Evolutionary conservation across 2,888 invertebrate genomes (phyloP), one percentile per base, ranked within the genome.

Genomic region (Nebria salina): DNA sequence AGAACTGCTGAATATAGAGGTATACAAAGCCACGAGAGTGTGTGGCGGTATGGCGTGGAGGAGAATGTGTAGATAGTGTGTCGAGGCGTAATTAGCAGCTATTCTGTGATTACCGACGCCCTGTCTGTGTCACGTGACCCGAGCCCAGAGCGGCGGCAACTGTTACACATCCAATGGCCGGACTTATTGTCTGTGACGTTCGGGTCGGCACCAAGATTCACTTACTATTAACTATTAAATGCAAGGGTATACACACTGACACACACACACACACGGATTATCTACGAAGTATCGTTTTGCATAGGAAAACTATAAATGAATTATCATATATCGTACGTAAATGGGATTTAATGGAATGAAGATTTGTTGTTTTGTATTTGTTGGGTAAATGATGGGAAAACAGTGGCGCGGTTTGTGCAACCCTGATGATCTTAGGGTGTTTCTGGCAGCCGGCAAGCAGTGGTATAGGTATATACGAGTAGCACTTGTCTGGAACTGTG

Each of bases 141-240:
- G 86, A 85, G 82, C 54, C 54, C 54, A 54, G 2, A 54, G 54
- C 54, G 54, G 54, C 82, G 75, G 84, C 76, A 86, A 85, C 85
- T 85, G 85, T 87, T 85, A 85, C 85, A 85, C 85, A 85, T 84
- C 84, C 85, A 85, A 85, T 86, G 86, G 85, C 85, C 83, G 84
- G 84, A 85, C 85, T 86, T 86, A 87, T 87, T 86, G 87, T 85
- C 86, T 85, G 84, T 86, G 86, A 87, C 87, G 85, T 84, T 83
- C 84, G 3, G 42, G 65, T 34, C 72, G 43, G 72, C 75, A 43
- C 80, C 80, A 70, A 80, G 75, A 75, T 75, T 80, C 76, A 76
- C 72, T 81, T 81, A 81, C 81, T 81, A 81, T 81, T 81, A 81
- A 76, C 74, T 79, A 75, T 79, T 79, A 75, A 25, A 13, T 20